These are phyloP conservation scores for Luperina nickerlii DNA, from an alignment of 2,888 invertebrate species.

Conservation along the genomic window DNA sequence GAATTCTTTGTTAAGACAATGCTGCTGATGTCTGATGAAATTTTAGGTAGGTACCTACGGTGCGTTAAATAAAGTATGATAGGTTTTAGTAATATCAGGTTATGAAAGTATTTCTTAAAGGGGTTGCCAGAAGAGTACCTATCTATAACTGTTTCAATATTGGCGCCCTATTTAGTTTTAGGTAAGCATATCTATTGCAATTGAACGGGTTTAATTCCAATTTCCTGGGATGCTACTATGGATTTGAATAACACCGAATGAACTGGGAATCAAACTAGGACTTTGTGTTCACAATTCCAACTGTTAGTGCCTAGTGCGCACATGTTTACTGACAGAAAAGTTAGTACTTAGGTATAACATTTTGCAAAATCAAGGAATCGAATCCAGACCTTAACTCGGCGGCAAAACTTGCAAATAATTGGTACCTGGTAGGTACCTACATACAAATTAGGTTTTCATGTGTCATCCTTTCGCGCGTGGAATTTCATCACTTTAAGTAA, in stretches of 20 bases:
- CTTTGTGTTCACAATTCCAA: neutral
- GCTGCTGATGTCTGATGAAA: neutral
- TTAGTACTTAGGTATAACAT: neutral
- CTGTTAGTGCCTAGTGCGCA: neutral
- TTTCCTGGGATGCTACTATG: neutral
- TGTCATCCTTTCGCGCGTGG: slow-evolving; percentile 3
- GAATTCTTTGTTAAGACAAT: slow-evolving; percentile 10
- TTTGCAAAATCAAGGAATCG: neutral
- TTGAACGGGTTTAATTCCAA: neutral
- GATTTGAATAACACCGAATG: neutral
- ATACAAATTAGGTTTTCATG: neutral
- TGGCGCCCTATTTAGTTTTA: too few relatives aligned
- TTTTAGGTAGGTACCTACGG: neutral
- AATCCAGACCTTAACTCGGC: neutral
- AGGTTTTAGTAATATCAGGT: neutral
- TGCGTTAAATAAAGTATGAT: neutral
- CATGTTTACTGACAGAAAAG: neutral
- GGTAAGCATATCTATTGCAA: too few relatives aligned
- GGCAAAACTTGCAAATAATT: neutral
- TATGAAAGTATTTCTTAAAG: neutral
- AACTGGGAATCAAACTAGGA: neutral
- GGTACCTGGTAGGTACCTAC: neutral
- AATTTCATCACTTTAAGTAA: neutral
- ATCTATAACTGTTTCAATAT: too few relatives aligned
- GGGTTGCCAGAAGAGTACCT: neutral